Percentiles rank a stretch among this genome's conserved stretches.
These are phyloP conservation scores for Cydia splendana DNA, from an alignment of 1,140 invertebrate species.

Conservation along the genomic window DNA sequence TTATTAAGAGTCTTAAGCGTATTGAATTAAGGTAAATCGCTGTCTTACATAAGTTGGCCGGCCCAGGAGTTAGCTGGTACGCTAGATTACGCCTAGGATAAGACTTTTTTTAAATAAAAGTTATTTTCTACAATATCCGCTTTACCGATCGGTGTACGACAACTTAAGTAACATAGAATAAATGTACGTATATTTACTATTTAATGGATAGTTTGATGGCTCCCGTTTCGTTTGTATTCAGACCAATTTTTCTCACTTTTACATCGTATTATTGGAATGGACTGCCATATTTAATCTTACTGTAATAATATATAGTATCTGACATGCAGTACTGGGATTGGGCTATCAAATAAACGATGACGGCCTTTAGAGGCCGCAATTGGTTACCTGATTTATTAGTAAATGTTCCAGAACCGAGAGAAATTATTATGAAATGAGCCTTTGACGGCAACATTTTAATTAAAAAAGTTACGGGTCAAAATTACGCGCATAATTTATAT, in stretches of 20 bases:
- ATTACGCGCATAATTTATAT: slow-evolving; percentile 2
- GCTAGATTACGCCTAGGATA: slow-evolving; percentile 73
- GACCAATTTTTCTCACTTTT: slow-evolving; percentile 76
- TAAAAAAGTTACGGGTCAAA: background rate
- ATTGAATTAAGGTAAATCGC: slow-evolving; percentile 19
- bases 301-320: slow-evolving; percentile 48
- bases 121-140: slow-evolving; percentile 76
- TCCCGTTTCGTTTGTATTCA: slow-evolving; percentile 66
- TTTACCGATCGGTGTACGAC: slow-evolving; percentile 71
- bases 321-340: slow-evolving; percentile 1
- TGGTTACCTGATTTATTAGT: background rate
- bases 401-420: background rate
- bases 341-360: slow-evolving; percentile 21
- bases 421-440: background rate
- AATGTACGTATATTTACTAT: slow-evolving; percentile 62
- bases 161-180: slow-evolving; percentile 58
- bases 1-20: background rate
- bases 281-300: slow-evolving; percentile 73
- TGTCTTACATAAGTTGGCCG: slow-evolving; percentile 46
- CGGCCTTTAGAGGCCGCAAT: background rate
- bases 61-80: slow-evolving; percentile 59
- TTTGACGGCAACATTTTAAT: background rate
- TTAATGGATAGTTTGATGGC: slow-evolving; percentile 64
- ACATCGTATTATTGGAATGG: slow-evolving; percentile 68
- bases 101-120: slow-evolving; percentile 75